phyloP scores from a whole-genome alignment of 2,888 invertebrate species.

The Diloba caeruleocephala region DNA sequence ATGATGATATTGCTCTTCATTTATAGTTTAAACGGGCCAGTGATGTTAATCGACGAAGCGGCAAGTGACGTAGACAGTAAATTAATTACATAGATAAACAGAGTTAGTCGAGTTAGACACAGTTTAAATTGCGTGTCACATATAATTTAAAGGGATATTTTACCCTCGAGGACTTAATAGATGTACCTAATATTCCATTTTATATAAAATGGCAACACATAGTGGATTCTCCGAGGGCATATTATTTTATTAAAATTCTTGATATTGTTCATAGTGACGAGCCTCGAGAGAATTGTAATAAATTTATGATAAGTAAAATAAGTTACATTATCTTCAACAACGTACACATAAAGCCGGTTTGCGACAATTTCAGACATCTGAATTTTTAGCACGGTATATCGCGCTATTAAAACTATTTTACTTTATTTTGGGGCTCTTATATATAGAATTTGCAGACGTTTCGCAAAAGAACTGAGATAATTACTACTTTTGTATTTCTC shows the following conservation, averaged over 20 bases:
- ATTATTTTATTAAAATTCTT: conserved; percentile 9
- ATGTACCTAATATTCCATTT: conserved; percentile 1
- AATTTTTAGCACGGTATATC: too few species aligned
- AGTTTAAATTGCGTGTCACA: conserved; percentile 45
- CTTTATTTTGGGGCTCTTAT: too few species aligned
- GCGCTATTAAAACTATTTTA: too few species aligned
- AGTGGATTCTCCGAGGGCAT: not conserved
- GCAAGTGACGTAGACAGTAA: conserved; percentile 31
- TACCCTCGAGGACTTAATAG: conserved; percentile 9
- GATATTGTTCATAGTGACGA: conserved; percentile 5
- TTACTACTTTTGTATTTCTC: too few species aligned
- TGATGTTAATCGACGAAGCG: conserved; percentile 29
- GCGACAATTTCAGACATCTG: not conserved
- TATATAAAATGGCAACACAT: not conserved
- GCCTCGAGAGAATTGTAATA: conserved; percentile 9
- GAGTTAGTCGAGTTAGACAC: conserved; percentile 38
- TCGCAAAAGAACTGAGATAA: too few species aligned
- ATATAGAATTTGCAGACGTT: too few species aligned
- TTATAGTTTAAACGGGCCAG: conserved; percentile 9
- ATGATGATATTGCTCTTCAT: conserved; percentile 20
- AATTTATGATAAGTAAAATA: too few species aligned
- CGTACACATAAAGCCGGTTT: not conserved
- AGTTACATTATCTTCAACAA: conserved; percentile 10
- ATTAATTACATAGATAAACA: conserved; percentile 49
- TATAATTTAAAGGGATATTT: conserved; percentile 23